Evolutionary conservation across 2,797 vertebrate genomes (phyloP).

Genomic region (Echiichthys vipera): DNA sequence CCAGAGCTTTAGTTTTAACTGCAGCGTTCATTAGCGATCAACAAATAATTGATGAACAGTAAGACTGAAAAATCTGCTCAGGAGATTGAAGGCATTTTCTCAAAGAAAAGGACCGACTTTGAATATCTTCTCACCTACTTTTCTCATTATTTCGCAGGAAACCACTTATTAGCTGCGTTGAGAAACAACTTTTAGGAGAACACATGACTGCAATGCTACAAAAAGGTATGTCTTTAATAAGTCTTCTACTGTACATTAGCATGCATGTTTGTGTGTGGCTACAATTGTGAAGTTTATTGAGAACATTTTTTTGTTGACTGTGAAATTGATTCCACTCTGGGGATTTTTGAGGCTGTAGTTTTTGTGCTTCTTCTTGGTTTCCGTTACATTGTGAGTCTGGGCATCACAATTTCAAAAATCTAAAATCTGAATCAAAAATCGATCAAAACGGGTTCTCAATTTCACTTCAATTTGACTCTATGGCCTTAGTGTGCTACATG

Average conservation of each 20-base stretch:
- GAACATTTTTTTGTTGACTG: not conserved
- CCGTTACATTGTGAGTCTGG: not conserved
- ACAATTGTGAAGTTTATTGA: not conserved
- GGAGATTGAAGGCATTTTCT: not conserved
- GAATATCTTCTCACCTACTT: too few relatives aligned
- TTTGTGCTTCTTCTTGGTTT: not conserved
- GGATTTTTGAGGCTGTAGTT: not conserved
- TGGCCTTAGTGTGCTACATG: too few relatives aligned
- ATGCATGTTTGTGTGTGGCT: not conserved
- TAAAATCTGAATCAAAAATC: too few relatives aligned
- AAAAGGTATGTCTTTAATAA: conserved; percentile 87
- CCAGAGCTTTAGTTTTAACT: not conserved
- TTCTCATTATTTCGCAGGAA: conserved; percentile 86
- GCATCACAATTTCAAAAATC: too few relatives aligned
- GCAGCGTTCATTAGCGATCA: not conserved
- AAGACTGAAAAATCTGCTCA: too few relatives aligned
- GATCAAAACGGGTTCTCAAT: too few relatives aligned
- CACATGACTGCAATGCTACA: conserved; percentile 97
- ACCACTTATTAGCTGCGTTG: conserved; percentile 95
- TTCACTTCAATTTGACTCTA: too few relatives aligned
- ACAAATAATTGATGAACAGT: too few relatives aligned
- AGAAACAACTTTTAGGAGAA: conserved; percentile 98
- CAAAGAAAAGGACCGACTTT: not conserved
- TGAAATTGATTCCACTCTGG: not conserved
- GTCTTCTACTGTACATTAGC: not conserved